Base-by-base conservation (phyloP, 2,888 invertebrate species). In the Scaeva pyrastri region DNA sequence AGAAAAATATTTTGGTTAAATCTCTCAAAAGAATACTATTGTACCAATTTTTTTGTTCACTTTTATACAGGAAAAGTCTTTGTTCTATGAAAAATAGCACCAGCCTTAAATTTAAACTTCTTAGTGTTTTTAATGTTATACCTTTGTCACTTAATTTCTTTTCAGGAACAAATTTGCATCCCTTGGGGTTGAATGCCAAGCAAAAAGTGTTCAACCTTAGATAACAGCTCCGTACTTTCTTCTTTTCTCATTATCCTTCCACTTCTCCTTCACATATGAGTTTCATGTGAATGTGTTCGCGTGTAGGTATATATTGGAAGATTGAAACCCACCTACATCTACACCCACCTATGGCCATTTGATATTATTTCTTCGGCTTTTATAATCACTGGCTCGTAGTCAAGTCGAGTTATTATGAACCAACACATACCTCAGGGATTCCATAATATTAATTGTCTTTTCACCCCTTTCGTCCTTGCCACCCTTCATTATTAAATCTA, bases 401-500 rank as follows among this genome's bases (percentile, higher is more conserved):
- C 66, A 45, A 74, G 70, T 74, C 66, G 52, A 74, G 70, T 74
- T 71, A 82, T 86, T 70, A 86, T 78, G 77, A 86, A 74, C 39
- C 48, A 66, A 50, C 21, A 39, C 77, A 66, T 66, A 64, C 86
- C 73, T 74, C 74, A 82, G 82, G 77, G 81, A 86, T 86, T 86
- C 72, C 86, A 86, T 36, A 60, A 68, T 86, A 82, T 71, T 86
- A 86, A 86, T 86, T 86, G 86, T 77, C 81, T 31, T 70, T 86
- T 74, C 77, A 78, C 62, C 86, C 86, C 64, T 71, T 66, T 23
- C 31, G 31, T 31, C 31, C 31, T 31, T 31, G 6, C 8, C 8
- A 5, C 19, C 74, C 41, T 52, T 66, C 14, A 70, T 62, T 76
- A 85, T 80, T 76, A 68, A 80, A 81, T 81, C 26, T 52, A 68